These are phyloP conservation scores for Forpus xanthops DNA, from an alignment of 2,797 vertebrate genomes.

Conservation along the genomic window DNA sequence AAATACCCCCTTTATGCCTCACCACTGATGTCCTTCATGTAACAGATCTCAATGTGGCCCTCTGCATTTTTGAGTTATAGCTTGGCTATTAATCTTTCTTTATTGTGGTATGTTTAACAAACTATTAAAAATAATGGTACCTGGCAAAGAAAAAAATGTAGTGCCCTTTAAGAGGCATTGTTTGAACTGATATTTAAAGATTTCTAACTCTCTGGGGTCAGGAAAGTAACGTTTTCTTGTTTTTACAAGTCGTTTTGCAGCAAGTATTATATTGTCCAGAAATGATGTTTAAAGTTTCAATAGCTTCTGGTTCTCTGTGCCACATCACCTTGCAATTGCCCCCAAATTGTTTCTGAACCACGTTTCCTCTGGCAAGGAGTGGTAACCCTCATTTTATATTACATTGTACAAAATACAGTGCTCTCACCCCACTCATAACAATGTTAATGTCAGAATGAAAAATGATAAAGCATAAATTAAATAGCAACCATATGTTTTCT, in stretches of 20 bases:
- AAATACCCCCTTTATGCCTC: not conserved
- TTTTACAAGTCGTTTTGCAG: constrained; percentile 77
- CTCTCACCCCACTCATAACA: constrained; percentile 74
- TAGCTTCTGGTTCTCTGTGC: constrained; percentile 84
- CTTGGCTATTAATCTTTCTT: constrained; percentile 64
- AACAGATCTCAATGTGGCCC: not conserved
- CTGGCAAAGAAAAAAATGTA: constrained; percentile 54
- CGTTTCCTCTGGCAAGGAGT: constrained; percentile 83
- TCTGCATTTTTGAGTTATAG: constrained; percentile 24
- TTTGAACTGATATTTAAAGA: constrained; percentile 69
- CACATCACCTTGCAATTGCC: constrained; percentile 84
- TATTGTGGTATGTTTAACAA: constrained; percentile 38
- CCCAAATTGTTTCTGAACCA: constrained; percentile 85
- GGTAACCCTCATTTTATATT: constrained; percentile 86
- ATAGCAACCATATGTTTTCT: constrained; percentile 89
- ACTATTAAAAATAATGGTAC: constrained; percentile 62
- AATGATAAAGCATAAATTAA: constrained; percentile 91
- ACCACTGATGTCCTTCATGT: not conserved
- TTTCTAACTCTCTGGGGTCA: constrained; percentile 72
- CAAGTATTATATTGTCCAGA: constrained; percentile 83
- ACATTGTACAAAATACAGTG: constrained; percentile 85
- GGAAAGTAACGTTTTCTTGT: constrained; percentile 72
- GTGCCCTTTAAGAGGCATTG: constrained; percentile 71
- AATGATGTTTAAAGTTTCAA: constrained; percentile 81
- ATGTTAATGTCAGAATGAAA: constrained; percentile 89